Conservation (phyloP, 37 sponge, comb jelly and placozoan species). For the Trichoplax adhaerens region DNA sequence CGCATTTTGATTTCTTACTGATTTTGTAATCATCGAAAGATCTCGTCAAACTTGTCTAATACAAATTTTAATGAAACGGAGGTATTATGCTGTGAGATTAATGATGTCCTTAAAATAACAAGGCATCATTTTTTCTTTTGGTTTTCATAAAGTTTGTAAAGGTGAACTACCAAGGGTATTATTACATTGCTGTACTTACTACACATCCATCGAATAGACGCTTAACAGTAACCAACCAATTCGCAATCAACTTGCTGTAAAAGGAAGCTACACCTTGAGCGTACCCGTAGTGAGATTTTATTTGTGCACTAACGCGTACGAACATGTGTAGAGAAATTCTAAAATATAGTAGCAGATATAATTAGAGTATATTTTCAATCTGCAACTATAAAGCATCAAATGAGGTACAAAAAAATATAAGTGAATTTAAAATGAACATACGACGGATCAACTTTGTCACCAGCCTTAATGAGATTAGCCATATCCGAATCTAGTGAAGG, state of each 20-base stretch:
- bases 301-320: constrained; percentile 34
- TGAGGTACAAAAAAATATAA: no score
- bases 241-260: constrained; percentile 36
- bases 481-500: constrained; percentile 39
- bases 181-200: constrained; percentile 20
- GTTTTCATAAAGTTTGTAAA: no score
- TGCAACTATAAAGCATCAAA: no score
- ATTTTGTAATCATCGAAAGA: constrained; percentile 43
- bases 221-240: constrained; percentile 25
- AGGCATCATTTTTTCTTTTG: no score
- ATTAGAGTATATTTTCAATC: no score
- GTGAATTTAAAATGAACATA: constrained; percentile 12
- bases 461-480: constrained; percentile 47
- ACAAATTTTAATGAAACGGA: neutral
- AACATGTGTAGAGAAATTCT: constrained; percentile 62
- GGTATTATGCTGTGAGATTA: neutral
- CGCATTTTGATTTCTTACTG: constrained; percentile 49
- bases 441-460: constrained; percentile 58
- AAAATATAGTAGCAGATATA: neutral
- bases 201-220: constrained; percentile 60
- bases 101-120: no score
- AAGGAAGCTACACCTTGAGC: constrained; percentile 19
- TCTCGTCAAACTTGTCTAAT: constrained; percentile 15
- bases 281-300: constrained; percentile 6
- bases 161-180: no score